Evolutionary conservation across 1,140 invertebrate species (phyloP).

Genomic region (Cherax quadricarinatus): DNA sequence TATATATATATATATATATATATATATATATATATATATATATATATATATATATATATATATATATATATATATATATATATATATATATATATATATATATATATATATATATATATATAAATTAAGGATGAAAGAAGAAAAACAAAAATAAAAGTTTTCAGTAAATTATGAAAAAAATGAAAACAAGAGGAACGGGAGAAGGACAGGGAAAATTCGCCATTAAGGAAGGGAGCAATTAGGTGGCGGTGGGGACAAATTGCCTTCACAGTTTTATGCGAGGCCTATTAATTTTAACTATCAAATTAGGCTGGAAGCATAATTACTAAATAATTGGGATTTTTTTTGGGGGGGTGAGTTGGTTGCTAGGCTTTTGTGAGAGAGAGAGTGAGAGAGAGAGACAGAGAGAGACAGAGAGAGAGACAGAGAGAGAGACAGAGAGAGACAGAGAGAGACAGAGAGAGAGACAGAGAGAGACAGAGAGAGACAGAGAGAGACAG

Average conservation of each 20-base stretch:
- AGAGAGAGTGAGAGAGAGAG: not conserved
- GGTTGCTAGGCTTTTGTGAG: not conserved
- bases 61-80: no score
- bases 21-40: no score
- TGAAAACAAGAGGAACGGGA: not conserved
- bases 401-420: not conserved
- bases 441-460: no score
- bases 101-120: not conserved
- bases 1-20: no score
- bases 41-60: no score
- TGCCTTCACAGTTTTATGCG: not conserved
- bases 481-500: no score
- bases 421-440: not conserved
- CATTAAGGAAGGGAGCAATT: not conserved
- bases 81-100: not conserved
- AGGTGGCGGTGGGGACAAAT: not conserved
- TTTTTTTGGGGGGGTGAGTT: not conserved
- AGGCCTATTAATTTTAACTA: slow-evolving; percentile 7
- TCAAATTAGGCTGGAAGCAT: slow-evolving; percentile 7
- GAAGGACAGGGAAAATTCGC: not conserved
- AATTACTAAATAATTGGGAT: not conserved
- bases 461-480: no score
- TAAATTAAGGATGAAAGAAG: not conserved
- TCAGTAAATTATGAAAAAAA: not conserved
- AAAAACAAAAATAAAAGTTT: not conserved